Base-by-base conservation (phyloP, 2,888 invertebrate species). In the Caenorhabditis uteleia region DNA sequence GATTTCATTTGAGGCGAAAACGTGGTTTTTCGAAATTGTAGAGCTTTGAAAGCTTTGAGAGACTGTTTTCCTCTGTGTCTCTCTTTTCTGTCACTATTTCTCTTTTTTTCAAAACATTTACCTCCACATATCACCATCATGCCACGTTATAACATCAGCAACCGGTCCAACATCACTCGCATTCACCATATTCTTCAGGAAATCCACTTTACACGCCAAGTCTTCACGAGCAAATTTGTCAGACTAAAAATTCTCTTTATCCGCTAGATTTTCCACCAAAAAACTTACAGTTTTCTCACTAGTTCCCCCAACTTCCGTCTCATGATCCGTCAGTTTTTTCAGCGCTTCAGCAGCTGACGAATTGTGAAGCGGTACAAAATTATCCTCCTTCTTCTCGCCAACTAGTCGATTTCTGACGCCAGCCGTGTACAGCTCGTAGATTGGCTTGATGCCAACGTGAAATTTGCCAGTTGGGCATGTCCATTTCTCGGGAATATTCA, bases 111-210 rank as follows among this genome's bases (percentile, higher is more conserved):
- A 14, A 46, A 31, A 10, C 14, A 10, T 10, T 12, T 48, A 86
- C 91, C 89, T 89, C 95, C 95, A 97, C 27, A 90, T 88, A 23
- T 87, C 86, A 12, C 94, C 94, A 86, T 95, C 93, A 82, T 93
- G 88, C 85, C 92, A 97, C 26, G 95, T 88, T 47, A 98, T 88
- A 86, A 94, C 93, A 85, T 98, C 98, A 84, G 91, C 93, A 5
- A 91, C 89, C 2, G 92, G 92, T 18, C 95, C 95, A 8, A 89
- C 85, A 83, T 95, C 94, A 53, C 85, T 87, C 84, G 89, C 93
- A 84, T 95, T 95, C 70, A 97, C 95, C 44, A 90, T 87, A 61
- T 86, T 87, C 75, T 89, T 90, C 57, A 97, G 86, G 26, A 85
- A 78, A 77, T 97, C 95, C 48, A 94, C 86, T 78, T 90, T 89